Evolutionary conservation across 2,797 vertebrate species (phyloP), one percentile per base, ranked within the genome.

Genomic region (Aldrovandia affinis): DNA sequence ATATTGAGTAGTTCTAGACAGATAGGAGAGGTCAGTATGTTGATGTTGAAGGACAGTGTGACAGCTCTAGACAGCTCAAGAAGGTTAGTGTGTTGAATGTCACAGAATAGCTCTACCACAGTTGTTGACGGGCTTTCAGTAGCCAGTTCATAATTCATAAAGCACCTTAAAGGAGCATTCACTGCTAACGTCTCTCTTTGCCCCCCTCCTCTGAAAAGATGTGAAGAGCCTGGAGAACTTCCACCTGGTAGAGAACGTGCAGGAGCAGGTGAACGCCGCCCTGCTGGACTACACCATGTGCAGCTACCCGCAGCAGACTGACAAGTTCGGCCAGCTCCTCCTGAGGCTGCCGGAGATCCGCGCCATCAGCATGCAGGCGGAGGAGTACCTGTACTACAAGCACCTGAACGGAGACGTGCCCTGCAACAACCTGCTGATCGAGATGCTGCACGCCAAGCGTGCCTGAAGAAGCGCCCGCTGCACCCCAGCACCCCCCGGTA

Each of bases 371-470:
- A 93, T 97, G 95, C 98, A 99, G 94, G 98, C 98, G 0, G 98
- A 99, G 93, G 98, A 99, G 92, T 99, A 99, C 93, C 97, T 99
- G 84, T 99, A 99, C 89, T 98, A 98, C 94, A 99, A 99, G 93
- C 98, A 99, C 94, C 97, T 99, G 93, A 98, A 98, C 0, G 98
- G 98, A 33, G 98, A 99, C 20, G 98, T 99, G 87, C 98, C 98
- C 0, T 99, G 98, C 92, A 99, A 99, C 89, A 99, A 99, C 94
- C 97, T 99, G 86, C 98, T 99, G 90, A 99, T 99, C 63, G 98
- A 99, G 91, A 99, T 99, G 98, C 95, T 99, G 92, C 98, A 99
- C 73, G 98, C 98, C 80, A 99, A 99, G 90, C 96, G 98, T 88
- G 98, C 98, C 82, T 99, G 92, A 96, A 89, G 88, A 70, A n/a